A percentile compares a stretch with the other conserved stretches of the same genome.
Evolutionary conservation across 1,140 invertebrate genomes (phyloP).

Genomic region (Cydia strobilella): DNA sequence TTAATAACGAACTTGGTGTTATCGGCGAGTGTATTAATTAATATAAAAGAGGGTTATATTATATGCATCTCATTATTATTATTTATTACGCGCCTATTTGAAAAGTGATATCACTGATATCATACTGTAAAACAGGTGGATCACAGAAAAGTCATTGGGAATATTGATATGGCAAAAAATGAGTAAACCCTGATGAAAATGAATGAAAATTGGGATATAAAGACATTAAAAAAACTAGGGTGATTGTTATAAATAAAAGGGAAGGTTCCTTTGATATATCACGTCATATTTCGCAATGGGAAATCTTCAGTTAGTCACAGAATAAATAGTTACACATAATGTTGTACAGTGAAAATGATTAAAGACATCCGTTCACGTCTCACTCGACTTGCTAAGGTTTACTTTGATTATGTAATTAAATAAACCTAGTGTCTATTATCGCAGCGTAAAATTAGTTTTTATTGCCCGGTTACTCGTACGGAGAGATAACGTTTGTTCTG

Average conservation of each 20-base stretch:
- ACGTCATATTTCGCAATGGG: conserved; percentile 25
- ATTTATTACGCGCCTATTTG: too few relatives aligned
- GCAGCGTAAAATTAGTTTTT: conserved; percentile 44
- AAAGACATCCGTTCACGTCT: conserved; percentile 57
- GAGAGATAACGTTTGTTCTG: conserved; percentile 6
- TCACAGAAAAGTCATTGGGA: too few relatives aligned
- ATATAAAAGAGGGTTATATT: too few relatives aligned
- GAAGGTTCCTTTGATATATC: conserved; percentile 2
- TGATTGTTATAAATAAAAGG: background rate
- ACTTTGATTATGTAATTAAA: conserved; percentile 57
- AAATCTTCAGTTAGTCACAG: conserved; percentile 46
- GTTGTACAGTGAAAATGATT: conserved; percentile 35
- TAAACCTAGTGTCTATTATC: conserved; percentile 59
- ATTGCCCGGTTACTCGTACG: conserved; percentile 42
- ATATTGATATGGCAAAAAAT: too few relatives aligned
- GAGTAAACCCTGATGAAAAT: too few relatives aligned
- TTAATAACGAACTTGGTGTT: too few relatives aligned
- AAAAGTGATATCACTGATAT: too few relatives aligned
- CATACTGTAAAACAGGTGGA: too few relatives aligned
- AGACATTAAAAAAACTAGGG: background rate
- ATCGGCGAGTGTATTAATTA: too few relatives aligned
- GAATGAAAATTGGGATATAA: too few relatives aligned
- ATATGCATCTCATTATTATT: too few relatives aligned
- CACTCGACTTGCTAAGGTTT: conserved; percentile 56
- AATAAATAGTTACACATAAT: conserved; percentile 47